Evolutionary conservation across 2,888 invertebrate genomes (phyloP).

Genomic region (Polydrusus cervinus): DNA sequence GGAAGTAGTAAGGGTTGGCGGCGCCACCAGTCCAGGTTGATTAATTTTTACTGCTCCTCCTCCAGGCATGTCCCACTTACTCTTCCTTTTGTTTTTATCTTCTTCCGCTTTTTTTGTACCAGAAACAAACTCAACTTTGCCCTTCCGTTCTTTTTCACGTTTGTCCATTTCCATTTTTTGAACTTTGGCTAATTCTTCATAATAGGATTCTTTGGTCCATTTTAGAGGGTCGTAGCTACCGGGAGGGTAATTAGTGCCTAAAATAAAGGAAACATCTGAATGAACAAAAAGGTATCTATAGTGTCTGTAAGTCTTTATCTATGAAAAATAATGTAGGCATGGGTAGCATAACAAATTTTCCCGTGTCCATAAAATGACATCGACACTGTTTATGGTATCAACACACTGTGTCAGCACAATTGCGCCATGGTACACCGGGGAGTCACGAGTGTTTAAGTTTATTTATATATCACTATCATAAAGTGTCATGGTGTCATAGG

Average conservation of each 20-base stretch:
- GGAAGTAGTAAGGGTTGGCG: conserved; percentile 84
- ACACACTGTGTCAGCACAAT: no score
- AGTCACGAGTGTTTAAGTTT: no score
- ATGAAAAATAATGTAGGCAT: no score
- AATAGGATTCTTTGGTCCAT: conserved; percentile 94
- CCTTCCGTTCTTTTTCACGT: conserved; percentile 91
- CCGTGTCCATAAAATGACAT: no score
- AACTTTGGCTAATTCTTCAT: conserved; percentile 91
- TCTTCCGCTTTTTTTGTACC: conserved; percentile 80
- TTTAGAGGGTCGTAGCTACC: conserved; percentile 94
- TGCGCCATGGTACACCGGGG: no score
- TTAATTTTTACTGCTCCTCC: conserved; percentile 76
- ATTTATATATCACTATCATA: no score
- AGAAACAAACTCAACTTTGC: conserved; percentile 86
- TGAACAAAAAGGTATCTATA: no score
- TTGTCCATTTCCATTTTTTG: conserved; percentile 95
- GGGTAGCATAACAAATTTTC: no score
- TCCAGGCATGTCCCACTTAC: conserved; percentile 94
- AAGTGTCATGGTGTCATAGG: no score
- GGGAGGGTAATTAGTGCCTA: conserved; percentile 93
- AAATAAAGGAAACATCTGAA: conserved; percentile 45
- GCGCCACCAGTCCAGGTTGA: conserved; percentile 79
- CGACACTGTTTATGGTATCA: no score
- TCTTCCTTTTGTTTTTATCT: conserved; percentile 88
- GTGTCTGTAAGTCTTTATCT: no score